phyloP scores from a whole-genome alignment of 2,888 invertebrate genomes.

The Thelaira solivaga region DNA sequence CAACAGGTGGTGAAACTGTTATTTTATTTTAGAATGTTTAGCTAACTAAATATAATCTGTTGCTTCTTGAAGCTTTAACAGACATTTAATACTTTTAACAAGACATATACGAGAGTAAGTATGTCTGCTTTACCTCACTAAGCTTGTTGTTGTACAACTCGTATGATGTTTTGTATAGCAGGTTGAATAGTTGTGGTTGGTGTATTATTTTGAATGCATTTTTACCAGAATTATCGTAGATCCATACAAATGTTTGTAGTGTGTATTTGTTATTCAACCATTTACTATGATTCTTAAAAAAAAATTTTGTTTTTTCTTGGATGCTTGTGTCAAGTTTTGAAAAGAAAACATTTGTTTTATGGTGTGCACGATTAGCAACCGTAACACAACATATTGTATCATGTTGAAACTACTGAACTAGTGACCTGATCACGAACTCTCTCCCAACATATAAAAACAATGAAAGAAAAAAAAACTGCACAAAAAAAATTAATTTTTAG shows the following conservation, averaged over 20 bases:
- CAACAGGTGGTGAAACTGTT: constrained; percentile 65
- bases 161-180: neutral
- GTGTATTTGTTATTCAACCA: neutral
- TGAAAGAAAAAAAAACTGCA: neutral
- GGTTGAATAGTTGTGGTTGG: neutral
- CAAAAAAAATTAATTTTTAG: constrained; percentile 19
- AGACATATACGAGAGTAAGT: neutral
- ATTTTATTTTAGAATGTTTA: neutral
- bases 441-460: constrained; percentile 28
- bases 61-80: neutral
- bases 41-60: neutral
- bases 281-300: neutral
- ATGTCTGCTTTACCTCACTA: neutral
- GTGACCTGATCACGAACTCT: constrained; percentile 74
- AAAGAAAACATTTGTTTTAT: constrained; percentile 57
- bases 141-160: too few species aligned
- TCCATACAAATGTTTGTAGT: neutral
- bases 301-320: neutral
- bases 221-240: neutral
- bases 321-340: constrained; percentile 45
- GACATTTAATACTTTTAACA: neutral
- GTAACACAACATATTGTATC: constrained; percentile 46
- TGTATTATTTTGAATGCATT: neutral
- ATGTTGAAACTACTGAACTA: constrained; percentile 69
- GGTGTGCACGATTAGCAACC: constrained; percentile 59